Evolutionary conservation across 2,113 vertebrate species (phyloP).

Genomic region (Myanophis thanlyinensis): DNA sequence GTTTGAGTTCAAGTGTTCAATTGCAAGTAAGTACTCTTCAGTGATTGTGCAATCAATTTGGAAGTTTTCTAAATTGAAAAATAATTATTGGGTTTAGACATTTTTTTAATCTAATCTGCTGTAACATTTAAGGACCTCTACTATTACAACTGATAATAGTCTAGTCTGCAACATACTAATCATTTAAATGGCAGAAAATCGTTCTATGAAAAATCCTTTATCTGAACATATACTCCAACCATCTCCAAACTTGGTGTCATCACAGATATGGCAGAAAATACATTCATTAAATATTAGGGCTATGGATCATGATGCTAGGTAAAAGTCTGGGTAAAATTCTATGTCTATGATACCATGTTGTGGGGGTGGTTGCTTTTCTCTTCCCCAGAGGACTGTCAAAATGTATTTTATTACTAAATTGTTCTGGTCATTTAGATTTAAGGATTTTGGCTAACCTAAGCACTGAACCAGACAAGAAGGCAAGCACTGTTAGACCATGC

Average conservation of each 20-base stretch:
- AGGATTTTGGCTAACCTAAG: background rate
- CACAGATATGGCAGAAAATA: background rate
- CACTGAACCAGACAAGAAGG: background rate
- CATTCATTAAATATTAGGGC: background rate
- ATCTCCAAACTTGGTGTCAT: background rate
- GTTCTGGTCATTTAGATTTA: background rate
- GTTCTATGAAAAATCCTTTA: background rate
- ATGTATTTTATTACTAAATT: background rate
- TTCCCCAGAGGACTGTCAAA: background rate
- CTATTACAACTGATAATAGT: background rate
- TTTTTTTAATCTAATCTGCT: background rate
- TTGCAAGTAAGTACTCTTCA: background rate
- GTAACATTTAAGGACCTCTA: background rate
- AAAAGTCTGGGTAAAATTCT: background rate
- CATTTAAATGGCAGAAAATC: background rate
- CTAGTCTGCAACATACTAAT: background rate
- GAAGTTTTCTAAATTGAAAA: background rate
- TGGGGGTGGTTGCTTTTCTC: background rate
- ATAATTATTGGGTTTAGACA: background rate
- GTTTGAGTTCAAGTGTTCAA: background rate
- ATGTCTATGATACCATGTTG: background rate
- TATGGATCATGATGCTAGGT: background rate
- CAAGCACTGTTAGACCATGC: background rate
- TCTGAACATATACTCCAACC: background rate
- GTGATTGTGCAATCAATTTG: background rate